These are phyloP conservation scores for Tragopan temminckii DNA, from an alignment of 2,797 vertebrate species.

Conservation along the genomic window DNA sequence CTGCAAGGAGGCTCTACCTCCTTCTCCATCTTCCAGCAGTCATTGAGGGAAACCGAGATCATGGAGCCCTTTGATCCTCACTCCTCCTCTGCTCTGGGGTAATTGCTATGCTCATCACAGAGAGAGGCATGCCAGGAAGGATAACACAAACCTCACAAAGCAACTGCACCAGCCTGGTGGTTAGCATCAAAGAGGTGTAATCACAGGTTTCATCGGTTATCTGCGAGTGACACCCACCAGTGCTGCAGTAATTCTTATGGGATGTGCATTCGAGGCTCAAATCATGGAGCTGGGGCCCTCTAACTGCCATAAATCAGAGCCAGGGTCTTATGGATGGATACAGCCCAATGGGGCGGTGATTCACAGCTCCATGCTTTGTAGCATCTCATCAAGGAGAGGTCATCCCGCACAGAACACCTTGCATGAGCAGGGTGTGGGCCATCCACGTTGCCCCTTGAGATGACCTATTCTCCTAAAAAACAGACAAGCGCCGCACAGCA, in stretches of 20 bases:
- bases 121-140: not conserved
- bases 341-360: not conserved
- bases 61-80: not conserved
- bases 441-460: not conserved
- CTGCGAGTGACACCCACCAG: constrained; percentile 7
- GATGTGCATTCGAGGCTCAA: not conserved
- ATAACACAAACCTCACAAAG: not conserved
- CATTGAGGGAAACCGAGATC: not conserved
- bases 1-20: not conserved
- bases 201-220: constrained; percentile 27
- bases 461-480: not conserved
- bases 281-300: not conserved
- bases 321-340: not conserved
- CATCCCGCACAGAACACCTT: not conserved
- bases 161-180: not conserved
- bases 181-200: constrained; percentile 51
- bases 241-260: not conserved
- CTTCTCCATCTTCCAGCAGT: not conserved
- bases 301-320: not conserved
- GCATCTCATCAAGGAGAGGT: not conserved
- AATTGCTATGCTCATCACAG: constrained; percentile 31
- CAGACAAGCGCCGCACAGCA: not conserved
- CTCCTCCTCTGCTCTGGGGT: not conserved
- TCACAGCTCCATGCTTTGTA: not conserved
- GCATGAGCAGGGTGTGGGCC: not conserved